Evolutionary conservation across 2,888 invertebrate species (phyloP), one percentile per base, ranked within the genome.

Genomic region (Hedya salicella): DNA sequence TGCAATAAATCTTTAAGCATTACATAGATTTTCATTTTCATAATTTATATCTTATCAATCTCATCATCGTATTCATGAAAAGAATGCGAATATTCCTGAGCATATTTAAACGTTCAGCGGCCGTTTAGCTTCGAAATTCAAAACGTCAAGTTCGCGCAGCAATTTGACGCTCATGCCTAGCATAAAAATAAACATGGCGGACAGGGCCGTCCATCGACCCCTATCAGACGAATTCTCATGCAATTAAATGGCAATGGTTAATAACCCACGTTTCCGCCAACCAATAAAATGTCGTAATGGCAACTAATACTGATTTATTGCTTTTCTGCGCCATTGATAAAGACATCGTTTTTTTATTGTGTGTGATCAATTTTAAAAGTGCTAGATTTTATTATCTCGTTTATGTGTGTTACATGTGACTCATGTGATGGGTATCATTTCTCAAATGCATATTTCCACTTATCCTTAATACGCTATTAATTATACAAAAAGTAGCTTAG

Each of bases 171-270:
- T 57, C 59, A 59, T 59, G 59, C 48, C 59, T 59, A 59, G 59
- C 32, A 59, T 59, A 59, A 59, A 57, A 59, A 59, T 48, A 36
- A 25, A 44, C 13, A 57, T 30, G 30, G 44, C 57, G 2, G 8
- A 1, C 16, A 30, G 1, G n/a, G n/a, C 25, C 25, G 25, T 25
- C n/a, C 57, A 6, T 44, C 30, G 57, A 57, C 57, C 44, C 40
- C 67, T 6, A 25, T 36, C 36, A 53, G 62, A 67, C 67, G 67
- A 68, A 69, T 68, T 70, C 65, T 57, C 59, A 44, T 49, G 56
- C 69, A 72, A 73, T 75, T 75, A 30, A 73, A 73, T 70, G 69
- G 70, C 71, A 57, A 62, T 69, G 60, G 40, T 69, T 65, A 67
- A 68, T 70, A 68, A 66, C 67, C 36, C 67, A 49, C 60, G 63